Evolutionary conservation across 2,888 invertebrate genomes (phyloP).

Genomic region (Leptarthrus brevirostris): DNA sequence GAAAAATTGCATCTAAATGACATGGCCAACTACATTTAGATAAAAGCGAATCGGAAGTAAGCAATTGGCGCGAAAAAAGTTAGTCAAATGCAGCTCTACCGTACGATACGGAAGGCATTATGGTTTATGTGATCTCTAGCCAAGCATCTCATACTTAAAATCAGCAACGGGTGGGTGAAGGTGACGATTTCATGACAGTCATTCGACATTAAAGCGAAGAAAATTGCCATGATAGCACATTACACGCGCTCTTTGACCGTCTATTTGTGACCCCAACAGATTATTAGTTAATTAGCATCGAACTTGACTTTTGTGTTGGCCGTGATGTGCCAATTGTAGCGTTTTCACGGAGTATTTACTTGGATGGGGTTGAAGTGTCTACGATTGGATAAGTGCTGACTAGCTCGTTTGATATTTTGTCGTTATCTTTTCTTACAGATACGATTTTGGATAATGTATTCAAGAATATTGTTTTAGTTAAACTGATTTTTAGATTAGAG

Average conservation of each 20-base stretch:
- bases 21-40: not conserved
- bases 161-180: not conserved
- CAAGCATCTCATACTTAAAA: not conserved
- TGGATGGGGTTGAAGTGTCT: not conserved
- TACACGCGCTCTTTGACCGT: conserved; percentile 31
- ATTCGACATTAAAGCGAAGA: not conserved
- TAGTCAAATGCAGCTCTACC: not conserved
- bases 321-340: conserved; percentile 41
- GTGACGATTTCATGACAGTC: not conserved
- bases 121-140: not conserved
- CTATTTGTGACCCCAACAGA: conserved; percentile 30
- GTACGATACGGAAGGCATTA: no score
- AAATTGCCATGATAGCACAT: not conserved
- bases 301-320: conserved; percentile 48
- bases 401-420: not conserved
- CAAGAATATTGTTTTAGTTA: no score
- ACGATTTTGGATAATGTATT: no score
- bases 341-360: not conserved
- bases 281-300: conserved; percentile 46
- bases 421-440: no score
- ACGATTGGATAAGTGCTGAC: conserved; percentile 31
- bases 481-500: no score
- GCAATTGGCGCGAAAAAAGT: conserved; percentile 27
- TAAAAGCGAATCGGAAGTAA: conserved; percentile 29
- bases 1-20: conserved; percentile 30